Evolutionary conservation across 2,888 invertebrate genomes (phyloP).

Genomic region (Aspidapion aeneum): DNA sequence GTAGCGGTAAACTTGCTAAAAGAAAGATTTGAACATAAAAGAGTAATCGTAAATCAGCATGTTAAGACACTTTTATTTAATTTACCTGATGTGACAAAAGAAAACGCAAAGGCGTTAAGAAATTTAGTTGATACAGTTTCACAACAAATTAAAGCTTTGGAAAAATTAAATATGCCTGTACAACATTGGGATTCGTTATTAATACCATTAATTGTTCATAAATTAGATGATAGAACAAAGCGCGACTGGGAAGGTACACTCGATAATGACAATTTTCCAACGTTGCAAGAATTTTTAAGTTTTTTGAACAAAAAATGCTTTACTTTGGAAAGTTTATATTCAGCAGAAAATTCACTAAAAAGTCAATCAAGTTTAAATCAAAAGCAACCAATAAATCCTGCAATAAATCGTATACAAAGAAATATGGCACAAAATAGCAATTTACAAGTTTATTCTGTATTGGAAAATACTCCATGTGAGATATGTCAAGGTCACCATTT

Average conservation of each 20-base stretch:
- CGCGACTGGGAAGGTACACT: slow-evolving; percentile 18
- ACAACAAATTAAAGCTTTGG: slow-evolving; percentile 14
- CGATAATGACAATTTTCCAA: slow-evolving; percentile 11
- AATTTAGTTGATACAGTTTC: slow-evolving; percentile 19
- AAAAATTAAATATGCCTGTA: slow-evolving; percentile 20
- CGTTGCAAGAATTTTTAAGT: slow-evolving; percentile 9
- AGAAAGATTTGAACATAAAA: slow-evolving; percentile 16
- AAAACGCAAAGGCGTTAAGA: slow-evolving; percentile 4
- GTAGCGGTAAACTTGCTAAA: slow-evolving; percentile 13
- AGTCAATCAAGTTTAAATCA: too few relatives aligned
- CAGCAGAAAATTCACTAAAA: too few relatives aligned
- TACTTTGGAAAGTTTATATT: slow-evolving; percentile 16
- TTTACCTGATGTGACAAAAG: too few relatives aligned
- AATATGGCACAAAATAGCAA: too few relatives aligned
- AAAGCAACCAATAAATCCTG: too few relatives aligned
- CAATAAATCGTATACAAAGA: too few relatives aligned
- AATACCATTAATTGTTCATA: slow-evolving; percentile 18
- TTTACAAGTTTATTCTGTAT: too few relatives aligned
- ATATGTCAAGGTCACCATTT: slow-evolving; percentile 5
- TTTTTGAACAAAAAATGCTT: slow-evolving; percentile 21
- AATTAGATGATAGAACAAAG: slow-evolving; percentile 18
- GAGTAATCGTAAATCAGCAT: too few relatives aligned
- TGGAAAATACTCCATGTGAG: not conserved
- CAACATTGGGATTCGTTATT: slow-evolving; percentile 21
- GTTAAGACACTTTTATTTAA: too few relatives aligned